A percentile compares a stretch with the other conserved stretches of the same genome.
Conservation (phyloP, 2,797 vertebrate species). For the Gallinago solitaria region DNA sequence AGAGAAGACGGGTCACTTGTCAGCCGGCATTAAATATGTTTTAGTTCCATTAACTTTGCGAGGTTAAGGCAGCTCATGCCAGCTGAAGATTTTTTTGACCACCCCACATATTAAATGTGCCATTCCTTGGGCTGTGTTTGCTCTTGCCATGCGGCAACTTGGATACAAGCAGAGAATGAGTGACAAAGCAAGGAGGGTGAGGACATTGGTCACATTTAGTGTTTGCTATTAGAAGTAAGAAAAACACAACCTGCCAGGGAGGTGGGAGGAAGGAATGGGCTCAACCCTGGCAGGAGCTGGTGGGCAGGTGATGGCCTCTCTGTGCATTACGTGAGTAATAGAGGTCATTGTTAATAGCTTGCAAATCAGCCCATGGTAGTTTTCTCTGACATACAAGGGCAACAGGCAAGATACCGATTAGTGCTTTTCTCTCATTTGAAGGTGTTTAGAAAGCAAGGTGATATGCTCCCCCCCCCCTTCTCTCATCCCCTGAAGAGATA, state of each 20-base stretch:
- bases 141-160: background rate
- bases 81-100: background rate
- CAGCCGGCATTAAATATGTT: background rate
- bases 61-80: background rate
- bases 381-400: background rate
- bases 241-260: constrained; percentile 5
- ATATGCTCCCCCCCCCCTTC: fast-evolving
- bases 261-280: background rate
- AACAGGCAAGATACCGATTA: background rate
- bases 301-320: background rate
- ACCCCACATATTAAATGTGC: background rate
- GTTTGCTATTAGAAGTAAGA: background rate
- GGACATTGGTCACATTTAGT: background rate
- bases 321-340: background rate
- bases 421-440: background rate
- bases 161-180: background rate
- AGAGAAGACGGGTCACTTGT: background rate
- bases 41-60: background rate
- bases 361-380: background rate
- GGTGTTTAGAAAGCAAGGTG: background rate
- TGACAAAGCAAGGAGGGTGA: background rate
- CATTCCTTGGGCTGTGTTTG: background rate
- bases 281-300: background rate
- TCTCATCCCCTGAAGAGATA: background rate
- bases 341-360: constrained; percentile 12